Evolutionary conservation across 2,113 vertebrate species (phyloP).

Genomic region (Datnioides undecimradiatus): DNA sequence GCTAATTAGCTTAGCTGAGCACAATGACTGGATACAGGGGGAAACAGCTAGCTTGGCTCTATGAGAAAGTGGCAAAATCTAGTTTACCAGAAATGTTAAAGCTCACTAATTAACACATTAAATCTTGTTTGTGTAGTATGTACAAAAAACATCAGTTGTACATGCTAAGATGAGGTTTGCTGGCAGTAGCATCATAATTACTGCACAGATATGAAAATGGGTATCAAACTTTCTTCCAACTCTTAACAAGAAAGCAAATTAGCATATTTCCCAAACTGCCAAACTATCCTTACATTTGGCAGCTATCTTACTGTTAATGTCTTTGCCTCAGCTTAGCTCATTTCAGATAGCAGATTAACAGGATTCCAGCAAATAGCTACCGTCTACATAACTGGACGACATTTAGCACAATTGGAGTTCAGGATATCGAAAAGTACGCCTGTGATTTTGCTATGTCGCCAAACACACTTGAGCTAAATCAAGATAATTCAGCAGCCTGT

Average conservation of each 20-base stretch:
- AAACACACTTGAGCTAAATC: slow-evolving; percentile 23
- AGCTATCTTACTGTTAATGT: too few relatives aligned
- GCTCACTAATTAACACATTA: neutral
- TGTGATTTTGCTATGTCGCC: slow-evolving; percentile 4
- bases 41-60: neutral
- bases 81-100: neutral
- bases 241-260: neutral
- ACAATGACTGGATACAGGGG: neutral
- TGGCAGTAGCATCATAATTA: neutral
- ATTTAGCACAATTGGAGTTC: neutral
- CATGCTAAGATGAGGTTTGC: neutral
- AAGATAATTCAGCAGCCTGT: slow-evolving; percentile 36
- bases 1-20: neutral
- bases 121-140: neutral
- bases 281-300: neutral
- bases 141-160: neutral
- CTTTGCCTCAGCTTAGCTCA: neutral
- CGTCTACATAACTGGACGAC: neutral
- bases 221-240: neutral
- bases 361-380: neutral
- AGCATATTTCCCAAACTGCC: neutral
- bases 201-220: neutral
- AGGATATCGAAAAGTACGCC: neutral
- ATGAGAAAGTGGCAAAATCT: too few relatives aligned
- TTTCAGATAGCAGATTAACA: neutral